Base-by-base conservation (phyloP, 2,113 vertebrate genomes). In the Ageneiosus marmoratus region DNA sequence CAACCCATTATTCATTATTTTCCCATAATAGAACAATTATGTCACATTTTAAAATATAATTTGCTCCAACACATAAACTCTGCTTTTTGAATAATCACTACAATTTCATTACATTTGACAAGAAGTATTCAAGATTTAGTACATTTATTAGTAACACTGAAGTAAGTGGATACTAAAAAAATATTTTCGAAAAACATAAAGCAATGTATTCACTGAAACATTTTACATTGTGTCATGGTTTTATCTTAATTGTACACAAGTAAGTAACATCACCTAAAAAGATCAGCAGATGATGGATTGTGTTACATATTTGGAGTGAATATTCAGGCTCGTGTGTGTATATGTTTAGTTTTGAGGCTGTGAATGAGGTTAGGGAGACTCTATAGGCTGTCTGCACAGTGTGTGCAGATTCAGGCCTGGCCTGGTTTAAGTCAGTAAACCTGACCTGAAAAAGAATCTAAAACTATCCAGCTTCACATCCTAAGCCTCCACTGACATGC, bases 401-500 rank as follows among this genome's bases (percentile, higher is more conserved):
- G 55, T 11, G 32, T 65, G 65, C 73, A 60, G 74, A 44, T 69
- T 70, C 69, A 78, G 37, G 53, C 60, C 55, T 79, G 37, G 62
- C 73, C 55, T 81, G 56, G 51, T 81, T 50, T 41, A 27, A 81
- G 67, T 81, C 75, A 73, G 63, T 73, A 80, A 29, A 74, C 13
- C 69, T 80, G 77, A 83, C 77, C 77, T 76, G 81, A 3, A 86
- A 86, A 83, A 73, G 73, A 29, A 16, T 58, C 58, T 62, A 79
- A 83, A 80, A 80, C 70, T 58, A 79, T 76, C 81, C 62, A 50
- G 46, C 81, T 58, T 58, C 56, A 69, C 50, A 80, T 34, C 69
- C 34, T 27, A 72, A 79, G 60, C 67, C 65, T 29, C 73, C 50
- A 27, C 65, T 63, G 34, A 29, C 53, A 73, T 20, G 37, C 32